These are phyloP conservation scores for Cyanistes caeruleus DNA, from an alignment of 2,113 vertebrate genomes.

Conservation along the genomic window DNA sequence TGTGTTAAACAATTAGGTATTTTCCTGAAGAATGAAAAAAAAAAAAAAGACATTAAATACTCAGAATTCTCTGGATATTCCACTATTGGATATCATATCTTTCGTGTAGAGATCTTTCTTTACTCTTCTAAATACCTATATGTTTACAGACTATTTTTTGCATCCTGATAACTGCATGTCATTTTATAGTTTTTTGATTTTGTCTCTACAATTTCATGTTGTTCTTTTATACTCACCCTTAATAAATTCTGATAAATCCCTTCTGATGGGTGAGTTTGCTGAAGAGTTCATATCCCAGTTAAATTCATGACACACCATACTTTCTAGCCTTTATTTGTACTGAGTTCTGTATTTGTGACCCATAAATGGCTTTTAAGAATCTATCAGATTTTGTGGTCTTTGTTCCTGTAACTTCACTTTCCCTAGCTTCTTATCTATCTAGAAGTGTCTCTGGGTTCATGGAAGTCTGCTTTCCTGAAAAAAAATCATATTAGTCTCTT, in stretches of 20 bases:
- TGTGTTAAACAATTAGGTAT: background rate
- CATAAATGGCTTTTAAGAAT: background rate
- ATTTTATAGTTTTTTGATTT: background rate
- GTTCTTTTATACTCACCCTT: background rate
- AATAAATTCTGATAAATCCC: background rate
- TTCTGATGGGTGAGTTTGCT: background rate
- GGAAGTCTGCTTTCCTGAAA: background rate
- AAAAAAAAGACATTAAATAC: background rate
- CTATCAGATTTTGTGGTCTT: background rate
- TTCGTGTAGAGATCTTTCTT: background rate
- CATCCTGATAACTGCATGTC: background rate
- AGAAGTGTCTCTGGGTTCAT: background rate
- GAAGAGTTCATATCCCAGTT: background rate
- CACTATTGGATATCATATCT: background rate
- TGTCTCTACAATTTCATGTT: background rate
- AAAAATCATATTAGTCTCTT: background rate
- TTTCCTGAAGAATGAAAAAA: background rate
- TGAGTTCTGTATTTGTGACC: background rate
- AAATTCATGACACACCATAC: background rate
- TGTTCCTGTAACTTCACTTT: background rate
- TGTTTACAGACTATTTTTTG: background rate
- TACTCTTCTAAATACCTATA: background rate
- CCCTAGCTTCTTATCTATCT: background rate
- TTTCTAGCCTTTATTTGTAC: background rate
- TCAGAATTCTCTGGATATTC: background rate